phyloP scores from a whole-genome alignment of 2,888 invertebrate genomes.

The Syritta pipiens region DNA sequence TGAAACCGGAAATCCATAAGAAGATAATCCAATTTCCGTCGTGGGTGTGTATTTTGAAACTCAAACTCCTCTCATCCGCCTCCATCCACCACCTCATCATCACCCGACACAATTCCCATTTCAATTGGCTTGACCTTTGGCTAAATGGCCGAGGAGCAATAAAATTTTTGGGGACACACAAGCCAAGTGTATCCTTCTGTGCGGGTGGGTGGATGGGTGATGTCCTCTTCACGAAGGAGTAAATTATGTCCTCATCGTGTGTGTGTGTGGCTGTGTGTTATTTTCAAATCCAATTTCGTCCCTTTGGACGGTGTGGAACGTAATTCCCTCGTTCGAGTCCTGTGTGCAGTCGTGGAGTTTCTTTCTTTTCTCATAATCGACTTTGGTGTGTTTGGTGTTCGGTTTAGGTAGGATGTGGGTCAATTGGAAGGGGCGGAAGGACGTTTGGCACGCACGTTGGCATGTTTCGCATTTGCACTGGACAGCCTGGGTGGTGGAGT shows the following conservation, averaged over 20 bases:
- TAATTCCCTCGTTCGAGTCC: slow-evolving; percentile 31
- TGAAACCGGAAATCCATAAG: slow-evolving; percentile 62
- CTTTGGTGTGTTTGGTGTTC: no score
- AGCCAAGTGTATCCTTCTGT: no score
- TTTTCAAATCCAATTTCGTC: slow-evolving; percentile 50
- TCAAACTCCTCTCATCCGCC: no score
- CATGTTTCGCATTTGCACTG: slow-evolving; percentile 14
- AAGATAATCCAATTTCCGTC: slow-evolving; percentile 58
- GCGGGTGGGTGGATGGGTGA: no score
- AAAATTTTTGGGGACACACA: slow-evolving; percentile 25
- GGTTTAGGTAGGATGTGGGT: slow-evolving; percentile 44
- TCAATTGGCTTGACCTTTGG: slow-evolving; percentile 64
- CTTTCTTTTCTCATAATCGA: slow-evolving; percentile 8
- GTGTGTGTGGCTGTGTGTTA: slow-evolving; percentile 12
- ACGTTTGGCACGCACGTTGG: slow-evolving; percentile 26
- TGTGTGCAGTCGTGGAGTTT: slow-evolving; percentile 18
- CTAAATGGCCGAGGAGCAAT: slow-evolving; percentile 61
- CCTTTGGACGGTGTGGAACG: slow-evolving; percentile 25
- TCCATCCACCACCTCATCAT: slow-evolving; percentile 25
- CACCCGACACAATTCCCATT: slow-evolving; percentile 51
- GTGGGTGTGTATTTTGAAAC: no score
- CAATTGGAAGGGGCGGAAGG: slow-evolving; percentile 40
- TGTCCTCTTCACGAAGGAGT: slow-evolving; percentile 37
- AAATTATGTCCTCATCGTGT: slow-evolving; percentile 47
- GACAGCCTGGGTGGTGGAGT: not conserved